Evolutionary conservation across 2,113 vertebrate species (phyloP).

Genomic region (Amphiprion percula): DNA sequence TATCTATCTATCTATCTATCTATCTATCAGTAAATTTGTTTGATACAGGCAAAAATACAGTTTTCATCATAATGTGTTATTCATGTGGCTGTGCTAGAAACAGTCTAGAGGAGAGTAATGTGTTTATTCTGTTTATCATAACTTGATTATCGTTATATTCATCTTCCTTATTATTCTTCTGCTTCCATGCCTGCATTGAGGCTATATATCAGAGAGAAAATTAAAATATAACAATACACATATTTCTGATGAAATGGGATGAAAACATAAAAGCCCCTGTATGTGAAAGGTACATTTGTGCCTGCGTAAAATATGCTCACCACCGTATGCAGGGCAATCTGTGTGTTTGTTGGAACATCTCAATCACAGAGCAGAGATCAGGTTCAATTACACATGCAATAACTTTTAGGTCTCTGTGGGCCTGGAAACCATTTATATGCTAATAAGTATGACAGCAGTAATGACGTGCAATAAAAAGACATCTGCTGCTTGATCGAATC

Average conservation of each 20-base stretch:
- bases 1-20: no score
- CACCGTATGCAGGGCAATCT: background rate
- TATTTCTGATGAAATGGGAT: background rate
- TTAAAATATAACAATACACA: background rate
- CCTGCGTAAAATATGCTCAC: background rate
- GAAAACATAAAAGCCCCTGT: conserved; percentile 4
- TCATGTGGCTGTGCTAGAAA: background rate
- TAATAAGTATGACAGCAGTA: conserved; percentile 77
- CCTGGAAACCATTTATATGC: conserved; percentile 81
- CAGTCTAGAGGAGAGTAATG: background rate
- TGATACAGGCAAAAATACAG: background rate
- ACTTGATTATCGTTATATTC: background rate
- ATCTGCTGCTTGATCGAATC: conserved; percentile 79
- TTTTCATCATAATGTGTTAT: background rate
- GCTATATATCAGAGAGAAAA: background rate
- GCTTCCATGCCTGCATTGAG: background rate
- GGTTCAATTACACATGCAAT: conserved; percentile 80
- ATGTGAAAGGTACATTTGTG: background rate
- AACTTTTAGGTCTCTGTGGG: conserved; percentile 74
- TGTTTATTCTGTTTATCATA: background rate
- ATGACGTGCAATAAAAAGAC: conserved; percentile 79
- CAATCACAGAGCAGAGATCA: conserved; percentile 75
- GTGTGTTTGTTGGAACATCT: conserved; percentile 59
- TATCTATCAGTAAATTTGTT: background rate
- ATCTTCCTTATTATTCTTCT: background rate